Evolutionary conservation across 2,113 vertebrate genomes (phyloP).

Genomic region (Atlantisia rogersi): DNA sequence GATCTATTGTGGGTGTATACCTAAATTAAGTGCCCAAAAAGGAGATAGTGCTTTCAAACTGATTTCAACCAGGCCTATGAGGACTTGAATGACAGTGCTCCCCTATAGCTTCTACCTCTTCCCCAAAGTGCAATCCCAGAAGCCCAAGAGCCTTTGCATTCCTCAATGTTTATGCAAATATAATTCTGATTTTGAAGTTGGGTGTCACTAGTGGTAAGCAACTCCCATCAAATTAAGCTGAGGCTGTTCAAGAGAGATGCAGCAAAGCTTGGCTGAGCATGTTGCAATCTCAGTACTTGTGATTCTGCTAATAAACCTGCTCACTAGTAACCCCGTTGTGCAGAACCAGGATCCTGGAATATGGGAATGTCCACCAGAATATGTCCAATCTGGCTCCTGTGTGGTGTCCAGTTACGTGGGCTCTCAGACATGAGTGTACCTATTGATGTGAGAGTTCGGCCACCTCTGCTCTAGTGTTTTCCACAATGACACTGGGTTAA

Average conservation of each 20-base stretch:
- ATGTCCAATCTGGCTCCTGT: not conserved
- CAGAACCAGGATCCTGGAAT: not conserved
- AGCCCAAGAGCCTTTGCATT: not conserved
- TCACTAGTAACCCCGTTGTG: not conserved
- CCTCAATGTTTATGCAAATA: not conserved
- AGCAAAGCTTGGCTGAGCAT: not conserved
- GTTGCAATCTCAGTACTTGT: not conserved
- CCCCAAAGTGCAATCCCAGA: not conserved
- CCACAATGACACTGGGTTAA: not conserved
- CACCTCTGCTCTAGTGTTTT: not conserved
- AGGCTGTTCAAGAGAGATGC: not conserved
- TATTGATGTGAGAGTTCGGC: not conserved
- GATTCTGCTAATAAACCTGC: not conserved
- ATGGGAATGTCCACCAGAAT: not conserved
- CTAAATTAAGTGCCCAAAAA: not conserved
- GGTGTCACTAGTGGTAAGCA: not conserved
- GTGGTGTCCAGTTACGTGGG: fast-evolving
- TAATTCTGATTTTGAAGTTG: not conserved
- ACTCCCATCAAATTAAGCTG: not conserved
- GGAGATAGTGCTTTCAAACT: not conserved
- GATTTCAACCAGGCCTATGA: not conserved
- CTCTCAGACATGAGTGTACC: not conserved
- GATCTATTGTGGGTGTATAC: not conserved
- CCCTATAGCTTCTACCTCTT: not conserved
- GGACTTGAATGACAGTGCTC: not conserved